phyloP scores from a whole-genome alignment of 2,113 vertebrate genomes.

The Etia nguti region DNA sequence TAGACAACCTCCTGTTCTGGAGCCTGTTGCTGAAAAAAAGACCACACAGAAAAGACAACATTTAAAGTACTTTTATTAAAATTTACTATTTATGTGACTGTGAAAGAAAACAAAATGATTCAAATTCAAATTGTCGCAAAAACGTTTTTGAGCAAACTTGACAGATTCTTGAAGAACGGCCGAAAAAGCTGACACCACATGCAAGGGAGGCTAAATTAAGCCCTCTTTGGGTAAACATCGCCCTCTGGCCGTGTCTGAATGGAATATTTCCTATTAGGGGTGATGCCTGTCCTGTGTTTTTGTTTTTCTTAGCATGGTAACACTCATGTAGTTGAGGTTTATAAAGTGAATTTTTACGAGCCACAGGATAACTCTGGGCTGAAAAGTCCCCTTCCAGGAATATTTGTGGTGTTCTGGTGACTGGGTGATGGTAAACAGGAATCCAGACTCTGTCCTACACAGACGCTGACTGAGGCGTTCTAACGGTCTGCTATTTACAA shows the following conservation, averaged over 20 bases:
- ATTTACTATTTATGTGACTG: background rate
- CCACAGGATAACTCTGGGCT: slow-evolving; percentile 11
- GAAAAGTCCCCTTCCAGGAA: slow-evolving; percentile 43
- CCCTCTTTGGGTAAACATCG: slow-evolving; percentile 8
- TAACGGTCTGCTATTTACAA: background rate
- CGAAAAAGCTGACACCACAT: slow-evolving; percentile 2
- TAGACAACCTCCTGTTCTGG: slow-evolving; percentile 91
- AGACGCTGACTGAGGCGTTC: background rate
- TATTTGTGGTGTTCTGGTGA: slow-evolving; percentile 50
- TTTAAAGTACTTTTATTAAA: background rate
- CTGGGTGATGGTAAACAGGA: slow-evolving; percentile 8
- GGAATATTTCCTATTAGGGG: slow-evolving; percentile 29
- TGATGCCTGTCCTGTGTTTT: slow-evolving; percentile 20
- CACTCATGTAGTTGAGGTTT: slow-evolving; percentile 26
- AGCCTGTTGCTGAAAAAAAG: slow-evolving; percentile 61
- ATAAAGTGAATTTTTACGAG: slow-evolving; percentile 40
- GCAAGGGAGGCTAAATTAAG: slow-evolving; percentile 6
- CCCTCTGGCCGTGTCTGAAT: background rate
- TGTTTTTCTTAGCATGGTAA: slow-evolving; percentile 43
- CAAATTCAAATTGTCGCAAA: background rate
- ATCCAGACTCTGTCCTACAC: background rate
- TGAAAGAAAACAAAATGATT: background rate
- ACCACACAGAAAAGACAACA: background rate
- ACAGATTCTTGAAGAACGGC: background rate
- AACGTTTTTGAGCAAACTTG: background rate